Evolutionary conservation across 1,140 invertebrate species (phyloP).

Genomic region (Drosophila pseudoananassae): DNA sequence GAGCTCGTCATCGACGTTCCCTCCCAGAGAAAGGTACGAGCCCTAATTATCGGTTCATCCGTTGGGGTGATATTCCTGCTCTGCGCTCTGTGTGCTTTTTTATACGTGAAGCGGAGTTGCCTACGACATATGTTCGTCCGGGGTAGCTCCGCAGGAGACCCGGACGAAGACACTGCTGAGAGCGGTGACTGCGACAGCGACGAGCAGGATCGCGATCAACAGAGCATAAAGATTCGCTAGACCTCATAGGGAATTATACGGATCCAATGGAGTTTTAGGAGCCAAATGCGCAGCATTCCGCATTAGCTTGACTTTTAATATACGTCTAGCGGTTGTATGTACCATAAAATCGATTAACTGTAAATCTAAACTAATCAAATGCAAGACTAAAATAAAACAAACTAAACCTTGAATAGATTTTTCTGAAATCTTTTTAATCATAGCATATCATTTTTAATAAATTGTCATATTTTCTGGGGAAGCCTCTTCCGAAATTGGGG

Average conservation of each 20-base stretch:
- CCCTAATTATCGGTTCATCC: constrained; percentile 87
- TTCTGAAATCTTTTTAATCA: too few species aligned
- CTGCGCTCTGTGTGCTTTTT: constrained; percentile 86
- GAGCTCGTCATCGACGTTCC: constrained; percentile 86
- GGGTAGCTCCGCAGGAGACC: constrained; percentile 41
- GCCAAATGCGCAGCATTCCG: constrained; percentile 5
- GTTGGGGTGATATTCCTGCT: constrained; percentile 86
- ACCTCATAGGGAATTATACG: constrained; percentile 69
- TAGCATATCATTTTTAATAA: too few species aligned
- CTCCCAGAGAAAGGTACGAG: constrained; percentile 86
- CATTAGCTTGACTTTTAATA: constrained; percentile 53
- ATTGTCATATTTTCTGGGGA: too few species aligned
- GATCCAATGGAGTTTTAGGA: constrained; percentile 63
- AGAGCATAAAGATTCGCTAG: constrained; percentile 65
- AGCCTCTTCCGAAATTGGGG: too few species aligned
- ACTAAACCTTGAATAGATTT: background rate
- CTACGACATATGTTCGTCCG: constrained; percentile 68
- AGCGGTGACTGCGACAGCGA: constrained; percentile 71
- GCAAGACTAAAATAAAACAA: constrained; percentile 27
- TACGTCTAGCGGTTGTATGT: constrained; percentile 68
- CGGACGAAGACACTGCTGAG: constrained; percentile 63
- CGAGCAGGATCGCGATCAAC: constrained; percentile 48
- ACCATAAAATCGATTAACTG: constrained; percentile 52
- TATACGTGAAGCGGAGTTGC: constrained; percentile 85
- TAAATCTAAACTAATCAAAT: constrained; percentile 38